Conservation (phyloP, 1,140 invertebrate species). For the Trinorchestia longiramus region DNA sequence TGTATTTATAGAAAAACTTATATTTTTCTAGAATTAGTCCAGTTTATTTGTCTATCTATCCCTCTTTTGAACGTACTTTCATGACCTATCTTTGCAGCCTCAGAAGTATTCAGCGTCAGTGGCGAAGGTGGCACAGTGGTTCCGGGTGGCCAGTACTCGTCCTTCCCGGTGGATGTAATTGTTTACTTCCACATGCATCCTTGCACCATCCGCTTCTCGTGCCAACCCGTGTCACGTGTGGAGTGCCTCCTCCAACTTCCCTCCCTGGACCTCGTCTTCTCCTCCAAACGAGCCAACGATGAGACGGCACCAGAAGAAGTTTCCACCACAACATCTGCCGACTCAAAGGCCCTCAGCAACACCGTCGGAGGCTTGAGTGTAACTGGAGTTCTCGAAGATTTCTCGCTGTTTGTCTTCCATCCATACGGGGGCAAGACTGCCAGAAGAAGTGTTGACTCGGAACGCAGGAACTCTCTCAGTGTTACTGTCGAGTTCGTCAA, state of each 20-base stretch:
- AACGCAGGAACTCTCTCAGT: conserved; percentile 94
- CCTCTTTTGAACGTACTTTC: neutral
- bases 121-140: conserved; percentile 59
- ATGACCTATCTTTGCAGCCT: conserved; percentile 41
- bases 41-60: neutral
- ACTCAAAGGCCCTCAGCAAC: conserved; percentile 1
- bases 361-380: conserved; percentile 88
- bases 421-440: conserved; percentile 83
- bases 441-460: conserved; percentile 76
- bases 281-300: conserved; percentile 87
- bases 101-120: conserved; percentile 63
- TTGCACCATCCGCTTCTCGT: conserved; percentile 89
- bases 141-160: conserved; percentile 70
- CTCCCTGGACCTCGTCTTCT: conserved; percentile 92
- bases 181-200: conserved; percentile 99
- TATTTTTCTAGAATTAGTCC: too few species aligned
- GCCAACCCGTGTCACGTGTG: conserved; percentile 93
- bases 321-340: neutral
- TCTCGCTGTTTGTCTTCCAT: conserved; percentile 97
- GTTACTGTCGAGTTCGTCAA: conserved; percentile 98
- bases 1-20: too few species aligned
- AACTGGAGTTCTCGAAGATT: conserved; percentile 94
- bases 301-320: conserved; percentile 70
- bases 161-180: conserved; percentile 98
- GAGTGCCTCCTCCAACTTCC: conserved; percentile 97